Percentiles rank a stretch among this genome's conserved stretches.
Conservation (phyloP, 64 coral and sea anemone species). For the Hydrozoanthus tunicans region DNA sequence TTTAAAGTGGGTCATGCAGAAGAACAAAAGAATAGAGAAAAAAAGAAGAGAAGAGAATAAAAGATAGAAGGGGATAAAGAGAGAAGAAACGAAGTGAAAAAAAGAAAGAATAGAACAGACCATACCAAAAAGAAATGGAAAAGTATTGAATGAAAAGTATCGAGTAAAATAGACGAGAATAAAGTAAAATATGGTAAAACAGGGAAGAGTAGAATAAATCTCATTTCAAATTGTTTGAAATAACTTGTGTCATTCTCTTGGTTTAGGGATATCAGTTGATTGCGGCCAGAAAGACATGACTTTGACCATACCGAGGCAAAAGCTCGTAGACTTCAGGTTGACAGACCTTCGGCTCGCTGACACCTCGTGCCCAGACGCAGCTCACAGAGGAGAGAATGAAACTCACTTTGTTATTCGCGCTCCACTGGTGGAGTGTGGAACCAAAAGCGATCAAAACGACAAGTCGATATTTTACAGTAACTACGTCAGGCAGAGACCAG, state of each 20-base stretch:
- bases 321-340: conserved; percentile 4
- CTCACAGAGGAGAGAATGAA: not conserved
- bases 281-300: conserved; percentile 26
- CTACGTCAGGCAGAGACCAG: conserved; percentile 37
- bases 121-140: too few species aligned
- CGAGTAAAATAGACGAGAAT: too few species aligned
- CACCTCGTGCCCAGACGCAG: conserved; percentile 6
- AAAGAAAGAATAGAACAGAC: too few species aligned
- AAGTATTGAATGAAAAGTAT: too few species aligned
- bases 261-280: not conserved
- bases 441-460: not conserved
- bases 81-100: too few species aligned
- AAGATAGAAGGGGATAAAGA: too few species aligned
- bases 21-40: too few species aligned
- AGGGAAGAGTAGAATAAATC: too few species aligned
- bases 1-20: too few species aligned
- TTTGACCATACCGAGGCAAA: not conserved
- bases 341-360: conserved; percentile 24
- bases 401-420: conserved; percentile 21
- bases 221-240: not conserved
- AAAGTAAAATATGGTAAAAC: too few species aligned
- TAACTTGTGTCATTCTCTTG: not conserved
- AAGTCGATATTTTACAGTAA: conserved; percentile 44
- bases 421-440: conserved; percentile 35
- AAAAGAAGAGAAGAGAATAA: too few species aligned